Conservation (phyloP, 2,888 invertebrate genomes). For the Harmothoe impar region DNA sequence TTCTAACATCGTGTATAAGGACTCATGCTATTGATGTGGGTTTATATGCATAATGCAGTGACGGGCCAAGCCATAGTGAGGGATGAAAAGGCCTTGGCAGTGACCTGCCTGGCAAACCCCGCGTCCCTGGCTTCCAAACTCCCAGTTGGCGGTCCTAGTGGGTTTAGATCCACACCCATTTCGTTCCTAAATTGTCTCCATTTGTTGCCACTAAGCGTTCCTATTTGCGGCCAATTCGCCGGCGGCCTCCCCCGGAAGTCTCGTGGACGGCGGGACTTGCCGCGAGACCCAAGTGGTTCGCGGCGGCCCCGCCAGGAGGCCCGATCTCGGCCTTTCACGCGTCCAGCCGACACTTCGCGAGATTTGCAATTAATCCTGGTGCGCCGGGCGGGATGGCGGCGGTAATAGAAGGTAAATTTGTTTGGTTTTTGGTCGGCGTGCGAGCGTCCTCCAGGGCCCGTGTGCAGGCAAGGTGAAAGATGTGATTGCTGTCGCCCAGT, state of each 20-base stretch:
- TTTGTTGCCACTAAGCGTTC: slow-evolving; percentile 57
- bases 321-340: slow-evolving; percentile 57
- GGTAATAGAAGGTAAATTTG: slow-evolving; percentile 61
- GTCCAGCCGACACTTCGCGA: slow-evolving; percentile 60
- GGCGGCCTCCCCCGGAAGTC: slow-evolving; percentile 47
- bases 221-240: slow-evolving; percentile 61
- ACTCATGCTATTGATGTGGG: too few species aligned
- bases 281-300: slow-evolving; percentile 51
- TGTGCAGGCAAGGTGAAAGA: slow-evolving; percentile 39
- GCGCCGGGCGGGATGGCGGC: slow-evolving; percentile 32
- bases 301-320: slow-evolving; percentile 41
- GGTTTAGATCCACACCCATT: slow-evolving; percentile 50
- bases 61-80: too few species aligned
- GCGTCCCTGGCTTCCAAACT: neutral
- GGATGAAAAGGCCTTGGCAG: too few species aligned
- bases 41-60: too few species aligned
- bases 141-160: neutral
- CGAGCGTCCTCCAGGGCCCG: slow-evolving; percentile 45
- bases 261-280: neutral
- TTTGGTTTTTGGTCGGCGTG: slow-evolving; percentile 58
- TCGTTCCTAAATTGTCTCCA: slow-evolving; percentile 50
- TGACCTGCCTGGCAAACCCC: too few species aligned
- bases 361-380: slow-evolving; percentile 59
- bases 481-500: slow-evolving; percentile 21
- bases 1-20: too few species aligned